Base-by-base conservation (phyloP, 2,113 vertebrate species). In the Sarotherodon lohbergeri region DNA sequence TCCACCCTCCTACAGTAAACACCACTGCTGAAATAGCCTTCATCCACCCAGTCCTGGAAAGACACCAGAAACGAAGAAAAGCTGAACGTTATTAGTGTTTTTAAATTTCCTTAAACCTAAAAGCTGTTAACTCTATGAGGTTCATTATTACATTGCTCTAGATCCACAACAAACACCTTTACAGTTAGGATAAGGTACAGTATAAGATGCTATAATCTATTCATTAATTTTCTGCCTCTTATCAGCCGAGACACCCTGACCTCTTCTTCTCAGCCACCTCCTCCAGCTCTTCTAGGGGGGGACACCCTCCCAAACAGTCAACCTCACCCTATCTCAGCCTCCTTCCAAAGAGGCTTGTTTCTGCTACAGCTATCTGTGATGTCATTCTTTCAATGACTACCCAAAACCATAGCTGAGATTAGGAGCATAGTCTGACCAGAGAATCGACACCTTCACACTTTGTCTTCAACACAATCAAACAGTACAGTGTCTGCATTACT, bases 1-100 rank as follows among this genome's bases (percentile, higher is more conserved):
- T 97, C 96, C 55, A 97, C 68, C 87, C 96, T 97, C 91, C 97
- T 96, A 93, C 98, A 98, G 95, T 98, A 98, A 32, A 98, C 97
- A 1, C 97, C 97, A 6, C 96, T 97, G 8, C 96, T 96, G 91
- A 98, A 98, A 91, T 98, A 98, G 90, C 97, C 97, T 88, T 98
- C 97, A 11, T 97, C 97, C 90, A 98, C 98, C 98, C 98, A 98
- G 32, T 94, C 97, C 98, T 98, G 95, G 3, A 91, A 90, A 93
- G 34, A 92, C 29, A 87, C 4, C 29, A 82, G 55, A 59, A 82
- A 55, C 80, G 14, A 68, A 76, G 14, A 48, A 48, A 73, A 29
- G 46, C 2, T 32, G 6, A 50, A 34, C 34, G 1, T 52, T 46
- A 52, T 52, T 19, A 78, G 46, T 34, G 17, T 78, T 52, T 52